Base-by-base conservation (phyloP, 2,797 vertebrate species). In the Hippocampus kuda region DNA sequence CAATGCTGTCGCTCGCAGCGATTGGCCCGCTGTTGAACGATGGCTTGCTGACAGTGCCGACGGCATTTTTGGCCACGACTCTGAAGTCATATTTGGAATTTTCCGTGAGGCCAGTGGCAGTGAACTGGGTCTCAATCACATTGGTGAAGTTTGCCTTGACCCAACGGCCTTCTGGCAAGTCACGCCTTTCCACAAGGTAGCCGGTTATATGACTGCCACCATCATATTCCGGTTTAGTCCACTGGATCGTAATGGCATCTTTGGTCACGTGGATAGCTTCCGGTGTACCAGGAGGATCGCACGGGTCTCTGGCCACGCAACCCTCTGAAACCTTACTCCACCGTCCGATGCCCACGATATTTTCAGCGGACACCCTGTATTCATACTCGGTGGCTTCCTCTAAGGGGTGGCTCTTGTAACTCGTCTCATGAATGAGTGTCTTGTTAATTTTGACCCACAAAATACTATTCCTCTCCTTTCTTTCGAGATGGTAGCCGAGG, bases 401-500 rank as follows among this genome's bases (percentile, higher is more conserved):
- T 70, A 99, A 92, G 56, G 96, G 96, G 69, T 92, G 74, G 71
- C 92, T 94, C 88, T 97, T 99, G 82, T 95, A 97, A 69, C 48
- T 88, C 20, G 95, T 94, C 44, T 95, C 95, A 44, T 93, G 92
- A 87, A 99, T 94, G 72, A 98, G 89, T 66, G 90, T 93, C 84
- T 98, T 99, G 85, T 96, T 99, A 68, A 98, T 91, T 86, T 97
- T 98, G 78, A 94, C 87, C 97, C 97, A 99, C 16, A 99, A 89
- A 84, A 99, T 99, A 72, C 97, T 99, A 76, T 99, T 99, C 85
- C 95, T 96, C 85, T 99, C 97, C 81, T 99, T 99, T 73, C 91
- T 93, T 85, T 99, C 97, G 78, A 99, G 92, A 84, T 99, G 97
- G 70, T 99, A 99, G 71, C 97, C 97, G 83, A 99, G 85, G 81